Evolutionary conservation across 2,113 vertebrate species (phyloP).

Genomic region (Salminus brasiliensis): DNA sequence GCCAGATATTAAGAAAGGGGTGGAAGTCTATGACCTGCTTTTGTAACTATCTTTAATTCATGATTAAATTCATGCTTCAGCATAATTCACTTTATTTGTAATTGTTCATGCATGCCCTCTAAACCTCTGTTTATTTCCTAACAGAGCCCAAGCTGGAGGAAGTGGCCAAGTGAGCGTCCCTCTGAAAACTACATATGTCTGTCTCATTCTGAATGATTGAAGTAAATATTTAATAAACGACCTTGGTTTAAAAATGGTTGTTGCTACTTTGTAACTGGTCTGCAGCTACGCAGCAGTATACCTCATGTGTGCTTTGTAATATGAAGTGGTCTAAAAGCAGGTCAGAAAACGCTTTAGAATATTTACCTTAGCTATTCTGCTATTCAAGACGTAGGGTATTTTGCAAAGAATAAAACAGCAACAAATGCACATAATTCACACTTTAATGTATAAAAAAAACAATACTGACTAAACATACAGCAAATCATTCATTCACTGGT

Average conservation of each 20-base stretch:
- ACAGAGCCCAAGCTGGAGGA: constrained; percentile 74
- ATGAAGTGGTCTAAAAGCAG: too few relatives aligned
- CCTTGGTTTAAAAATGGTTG: constrained; percentile 20
- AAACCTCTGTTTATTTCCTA: constrained; percentile 5
- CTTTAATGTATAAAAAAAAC: not conserved
- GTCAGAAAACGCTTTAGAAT: too few relatives aligned
- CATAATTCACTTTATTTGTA: too few relatives aligned
- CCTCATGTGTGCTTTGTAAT: too few relatives aligned
- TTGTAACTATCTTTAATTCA: too few relatives aligned
- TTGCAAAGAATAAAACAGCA: not conserved
- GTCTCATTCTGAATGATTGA: constrained; percentile 7
- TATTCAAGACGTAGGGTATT: too few relatives aligned
- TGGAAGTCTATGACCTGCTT: too few relatives aligned
- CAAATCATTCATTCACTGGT: constrained; percentile 20
- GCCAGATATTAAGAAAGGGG: too few relatives aligned
- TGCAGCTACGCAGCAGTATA: too few relatives aligned
- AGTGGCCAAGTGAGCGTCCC: constrained; percentile 63
- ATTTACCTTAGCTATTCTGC: too few relatives aligned
- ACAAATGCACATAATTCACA: not conserved
- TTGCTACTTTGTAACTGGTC: too few relatives aligned
- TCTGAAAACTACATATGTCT: not conserved
- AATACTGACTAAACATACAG: constrained; percentile 46
- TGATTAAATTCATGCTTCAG: too few relatives aligned
- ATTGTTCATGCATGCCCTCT: not conserved
- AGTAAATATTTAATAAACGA: constrained; percentile 52